Evolutionary conservation across 2,113 vertebrate species (phyloP).

Genomic region (Entosphenus tridentatus): DNA sequence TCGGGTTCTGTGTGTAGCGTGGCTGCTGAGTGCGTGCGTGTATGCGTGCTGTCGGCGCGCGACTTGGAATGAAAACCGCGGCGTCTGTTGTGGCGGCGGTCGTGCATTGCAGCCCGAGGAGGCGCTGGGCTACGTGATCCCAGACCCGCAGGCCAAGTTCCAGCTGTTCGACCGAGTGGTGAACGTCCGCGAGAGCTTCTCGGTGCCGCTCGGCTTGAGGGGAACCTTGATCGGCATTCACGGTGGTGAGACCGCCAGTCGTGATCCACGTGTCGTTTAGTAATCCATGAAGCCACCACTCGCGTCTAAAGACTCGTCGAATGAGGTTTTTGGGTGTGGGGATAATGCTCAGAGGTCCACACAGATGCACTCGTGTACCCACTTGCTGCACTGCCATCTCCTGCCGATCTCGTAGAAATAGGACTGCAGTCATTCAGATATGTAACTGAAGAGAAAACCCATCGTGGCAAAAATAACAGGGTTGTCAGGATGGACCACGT

Average conservation of each 20-base stretch:
- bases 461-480: too few relatives aligned
- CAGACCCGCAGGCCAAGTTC: conserved; percentile 62
- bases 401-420: neutral
- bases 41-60: too few relatives aligned
- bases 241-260: conserved; percentile 38
- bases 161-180: conserved; percentile 81
- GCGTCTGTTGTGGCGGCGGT: too few relatives aligned
- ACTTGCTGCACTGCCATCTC: neutral
- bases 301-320: neutral
- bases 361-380: neutral
- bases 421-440: neutral
- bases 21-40: too few relatives aligned
- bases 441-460: too few relatives aligned
- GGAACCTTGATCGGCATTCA: conserved; percentile 83
- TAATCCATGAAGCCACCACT: neutral
- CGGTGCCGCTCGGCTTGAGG: conserved; percentile 66
- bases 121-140: conserved; percentile 22
- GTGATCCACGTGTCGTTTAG: neutral
- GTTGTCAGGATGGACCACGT: too few relatives aligned
- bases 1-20: too few relatives aligned
- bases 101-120: too few relatives aligned
- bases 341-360: neutral
- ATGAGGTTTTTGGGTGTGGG: neutral
- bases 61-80: too few relatives aligned
- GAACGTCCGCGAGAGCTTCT: conserved; percentile 73